Conservation (phyloP, 2,113 vertebrate species). For the Poeciliopsis turrubarensis region DNA sequence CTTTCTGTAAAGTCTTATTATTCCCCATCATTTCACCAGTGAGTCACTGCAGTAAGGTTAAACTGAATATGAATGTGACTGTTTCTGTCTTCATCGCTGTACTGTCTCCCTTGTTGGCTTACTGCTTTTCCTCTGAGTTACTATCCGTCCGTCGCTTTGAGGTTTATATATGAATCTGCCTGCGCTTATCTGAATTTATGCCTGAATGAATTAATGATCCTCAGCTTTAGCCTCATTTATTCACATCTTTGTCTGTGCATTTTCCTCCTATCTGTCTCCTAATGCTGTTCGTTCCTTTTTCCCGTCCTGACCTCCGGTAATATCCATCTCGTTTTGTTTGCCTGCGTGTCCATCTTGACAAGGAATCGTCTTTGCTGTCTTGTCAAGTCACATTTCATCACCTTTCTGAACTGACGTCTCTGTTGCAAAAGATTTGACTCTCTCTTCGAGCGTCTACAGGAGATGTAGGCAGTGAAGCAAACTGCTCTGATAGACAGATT, state of each 20-base stretch:
- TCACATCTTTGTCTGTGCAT: constrained; percentile 31
- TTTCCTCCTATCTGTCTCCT: constrained; percentile 46
- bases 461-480: not conserved
- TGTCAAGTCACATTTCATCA: constrained; percentile 59
- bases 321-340: constrained; percentile 58
- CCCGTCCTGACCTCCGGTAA: constrained; percentile 13
- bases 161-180: constrained; percentile 62
- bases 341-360: constrained; percentile 55
- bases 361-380: constrained; percentile 41
- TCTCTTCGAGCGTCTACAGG: constrained; percentile 2
- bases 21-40: not conserved
- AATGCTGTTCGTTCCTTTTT: constrained; percentile 34
- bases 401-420: constrained; percentile 40
- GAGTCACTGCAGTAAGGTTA: constrained; percentile 4
- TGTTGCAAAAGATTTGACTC: constrained; percentile 33
- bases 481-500: constrained; percentile 7
- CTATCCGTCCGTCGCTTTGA: constrained; percentile 32
- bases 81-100: constrained; percentile 29
- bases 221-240: constrained; percentile 44
- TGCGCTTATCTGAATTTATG: constrained; percentile 63
- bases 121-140: constrained; percentile 31
- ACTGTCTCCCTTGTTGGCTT: constrained; percentile 32
- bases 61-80: constrained; percentile 56
- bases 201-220: constrained; percentile 63
- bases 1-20: constrained; percentile 19